phyloP scores from a whole-genome alignment of 2,888 invertebrate species.

The Heliconius ismenius region DNA sequence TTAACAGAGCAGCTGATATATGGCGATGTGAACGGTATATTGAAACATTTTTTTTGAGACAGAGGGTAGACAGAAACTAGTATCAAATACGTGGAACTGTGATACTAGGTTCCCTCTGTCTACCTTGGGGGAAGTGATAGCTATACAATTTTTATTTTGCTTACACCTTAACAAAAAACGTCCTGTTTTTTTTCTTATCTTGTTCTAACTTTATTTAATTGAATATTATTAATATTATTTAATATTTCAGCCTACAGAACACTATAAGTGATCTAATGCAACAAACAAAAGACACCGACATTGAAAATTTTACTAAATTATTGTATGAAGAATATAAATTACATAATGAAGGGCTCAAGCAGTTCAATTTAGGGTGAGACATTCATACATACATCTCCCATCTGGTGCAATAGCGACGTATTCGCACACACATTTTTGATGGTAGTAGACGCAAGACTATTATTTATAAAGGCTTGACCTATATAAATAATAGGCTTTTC shows the following conservation, averaged over 20 bases:
- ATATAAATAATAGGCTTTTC: no score
- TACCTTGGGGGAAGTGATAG: no score
- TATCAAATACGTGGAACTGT: no score
- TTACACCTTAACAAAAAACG: no score
- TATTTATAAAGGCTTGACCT: no score
- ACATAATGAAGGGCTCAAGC: conserved; percentile 39
- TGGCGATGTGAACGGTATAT: conserved; percentile 29
- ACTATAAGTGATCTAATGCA: conserved; percentile 43
- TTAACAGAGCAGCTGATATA: conserved; percentile 29
- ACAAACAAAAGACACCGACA: conserved; percentile 49
- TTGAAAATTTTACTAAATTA: conserved; percentile 45
- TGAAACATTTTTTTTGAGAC: background rate
- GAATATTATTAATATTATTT: background rate
- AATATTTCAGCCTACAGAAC: conserved; percentile 29
- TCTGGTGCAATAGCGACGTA: background rate
- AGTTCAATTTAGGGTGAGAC: conserved; percentile 54
- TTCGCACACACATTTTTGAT: no score
- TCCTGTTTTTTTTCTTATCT: no score
- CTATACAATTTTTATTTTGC: no score
- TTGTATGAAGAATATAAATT: conserved; percentile 53
- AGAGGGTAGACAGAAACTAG: background rate
- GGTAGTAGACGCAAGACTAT: no score
- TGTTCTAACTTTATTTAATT: background rate
- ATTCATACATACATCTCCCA: background rate
- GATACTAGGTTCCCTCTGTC: no score